Evolutionary conservation across 2,113 vertebrate genomes (phyloP), one percentile per base, ranked within the genome.

Genomic region (Calyptomena viridis): DNA sequence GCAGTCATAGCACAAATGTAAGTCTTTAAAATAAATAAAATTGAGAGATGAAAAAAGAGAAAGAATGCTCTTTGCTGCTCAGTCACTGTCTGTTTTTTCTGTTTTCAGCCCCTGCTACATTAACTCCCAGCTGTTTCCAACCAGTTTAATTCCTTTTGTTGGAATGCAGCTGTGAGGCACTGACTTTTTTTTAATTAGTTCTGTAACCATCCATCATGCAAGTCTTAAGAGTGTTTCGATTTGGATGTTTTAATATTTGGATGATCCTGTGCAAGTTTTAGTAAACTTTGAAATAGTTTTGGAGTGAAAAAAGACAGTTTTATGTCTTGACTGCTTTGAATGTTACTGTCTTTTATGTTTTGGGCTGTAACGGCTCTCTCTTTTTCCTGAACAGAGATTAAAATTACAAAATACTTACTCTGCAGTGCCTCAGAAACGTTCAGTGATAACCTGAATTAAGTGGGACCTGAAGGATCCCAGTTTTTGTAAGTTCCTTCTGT

Each of bases 111-210:
- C 5, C 33, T 89, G 39, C 60, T 79, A 19, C 37, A 44, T 64
- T 71, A 92, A 81, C 13, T 90, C 75, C 39, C 55, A 84, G 58
- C 79, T 92, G 83, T 93, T 94, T 46, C 33, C 49, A 84, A 10
- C n/a, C 31, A 68, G n/a, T 77, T 93, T 76, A 14, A n/a, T 76
- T 96, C 40, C 47, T 89, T 91, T 74, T 89, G 68, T 56, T 94
- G 84, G 74, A 91, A 89, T 89, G 50, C 53, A 92, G 84, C 69
- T 79, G 40, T 76, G 82, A 77, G 42, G 64, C 53, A 72, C 35
- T n/a, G 42, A 42, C 68, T 55, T 81, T 55, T 81, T 60, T 89
- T 73, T 90, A 44, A 81, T 89, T 53, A 63, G 40, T 76, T 63
- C 81, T 76, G 31, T 68, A 87, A 39, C 49, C 31, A 66, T 64